phyloP scores from a whole-genome alignment of 1,140 invertebrate species.

The Caenorhabditis tropicalis region DNA sequence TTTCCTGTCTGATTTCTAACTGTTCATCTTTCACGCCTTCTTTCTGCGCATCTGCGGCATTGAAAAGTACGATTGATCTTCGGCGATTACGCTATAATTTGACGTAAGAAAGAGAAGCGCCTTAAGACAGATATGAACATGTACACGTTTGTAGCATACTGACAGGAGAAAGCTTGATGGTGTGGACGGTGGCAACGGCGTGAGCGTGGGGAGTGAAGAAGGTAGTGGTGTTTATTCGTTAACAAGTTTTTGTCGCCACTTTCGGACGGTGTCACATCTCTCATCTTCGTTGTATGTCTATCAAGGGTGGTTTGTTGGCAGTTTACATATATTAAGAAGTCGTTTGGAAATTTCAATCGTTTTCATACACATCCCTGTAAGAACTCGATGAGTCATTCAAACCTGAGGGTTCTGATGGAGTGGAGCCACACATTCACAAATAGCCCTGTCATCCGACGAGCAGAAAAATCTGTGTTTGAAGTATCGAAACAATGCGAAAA shows the following conservation, averaged over 20 bases:
- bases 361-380: neutral
- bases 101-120: conserved; percentile 11
- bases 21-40: neutral
- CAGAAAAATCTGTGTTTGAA: neutral
- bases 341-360: neutral
- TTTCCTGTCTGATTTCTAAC: neutral
- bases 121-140: neutral
- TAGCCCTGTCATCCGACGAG: too few species aligned
- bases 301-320: neutral
- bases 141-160: conserved; percentile 26
- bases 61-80: neutral
- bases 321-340: neutral
- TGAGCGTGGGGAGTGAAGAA: neutral
- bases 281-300: neutral
- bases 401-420: too few species aligned
- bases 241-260: conserved; percentile 36
- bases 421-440: too few species aligned
- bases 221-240: neutral
- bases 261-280: conserved; percentile 33
- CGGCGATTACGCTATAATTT: conserved; percentile 38
- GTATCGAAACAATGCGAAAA: conserved; percentile 6
- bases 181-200: neutral
- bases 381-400: too few species aligned
- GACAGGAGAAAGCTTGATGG: neutral
- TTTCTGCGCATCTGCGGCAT: conserved; percentile 7